A percentile compares a stretch with the other conserved stretches of the same genome.
Evolutionary conservation across 2,888 invertebrate species (phyloP).

Genomic region (Amiota mariae): DNA sequence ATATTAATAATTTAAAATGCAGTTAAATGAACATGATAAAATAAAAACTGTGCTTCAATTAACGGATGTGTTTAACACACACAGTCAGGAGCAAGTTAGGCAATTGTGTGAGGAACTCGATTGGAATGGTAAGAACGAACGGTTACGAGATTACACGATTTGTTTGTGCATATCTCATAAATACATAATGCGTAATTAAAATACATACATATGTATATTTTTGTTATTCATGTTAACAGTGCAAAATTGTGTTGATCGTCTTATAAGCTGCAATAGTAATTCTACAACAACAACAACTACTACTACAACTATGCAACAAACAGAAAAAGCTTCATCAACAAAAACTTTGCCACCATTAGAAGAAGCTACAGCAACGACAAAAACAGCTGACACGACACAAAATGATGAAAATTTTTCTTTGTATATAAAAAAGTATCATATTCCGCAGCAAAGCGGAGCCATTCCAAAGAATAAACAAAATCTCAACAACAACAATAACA

Average conservation of each 20-base stretch:
- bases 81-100: neutral
- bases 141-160: neutral
- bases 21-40: slow-evolving; percentile 18
- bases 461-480: slow-evolving; percentile 27
- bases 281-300: neutral
- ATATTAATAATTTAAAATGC: slow-evolving; percentile 2
- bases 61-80: neutral
- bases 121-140: slow-evolving; percentile 35
- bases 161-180: slow-evolving; percentile 1
- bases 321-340: no score
- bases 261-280: neutral
- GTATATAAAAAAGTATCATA: slow-evolving; percentile 39
- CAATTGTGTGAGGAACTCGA: slow-evolving; percentile 33
- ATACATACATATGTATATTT: no score
- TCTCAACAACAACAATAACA: slow-evolving; percentile 18
- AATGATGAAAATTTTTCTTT: slow-evolving; percentile 39
- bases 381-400: slow-evolving; percentile 46
- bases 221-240: slow-evolving; percentile 17
- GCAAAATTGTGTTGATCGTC: slow-evolving; percentile 5
- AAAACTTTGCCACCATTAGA: no score
- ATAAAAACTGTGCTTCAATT: neutral
- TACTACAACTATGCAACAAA: slow-evolving; percentile 26
- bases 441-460: slow-evolving; percentile 9
- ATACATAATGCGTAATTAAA: slow-evolving; percentile 48
- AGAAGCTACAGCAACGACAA: neutral